Evolutionary conservation across 2,888 invertebrate species (phyloP), one percentile per base, ranked within the genome.

Genomic region (Lasioglossum figueresi): DNA sequence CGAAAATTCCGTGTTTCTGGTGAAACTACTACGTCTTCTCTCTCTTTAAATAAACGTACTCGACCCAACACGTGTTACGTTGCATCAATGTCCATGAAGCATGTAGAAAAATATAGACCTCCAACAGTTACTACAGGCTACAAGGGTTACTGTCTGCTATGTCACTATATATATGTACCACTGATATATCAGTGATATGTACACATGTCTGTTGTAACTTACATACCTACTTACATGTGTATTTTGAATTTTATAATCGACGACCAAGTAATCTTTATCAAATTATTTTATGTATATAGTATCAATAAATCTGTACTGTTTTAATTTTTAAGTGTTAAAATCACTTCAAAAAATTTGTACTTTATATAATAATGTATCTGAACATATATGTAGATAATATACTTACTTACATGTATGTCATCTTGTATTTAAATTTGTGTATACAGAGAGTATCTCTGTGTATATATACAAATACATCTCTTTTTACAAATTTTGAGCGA

Each of bases 1-100:
- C 85, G 92, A 89, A 86, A 88, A 89, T 82, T 85, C 82, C 88
- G 88, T 87, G 86, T 90, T 90, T 84, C 89, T 91, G 89, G 90
- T 88, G 91, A 91, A 91, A 91, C 90, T 89, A 91, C 90, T 89
- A 89, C 91, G 89, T 89, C 90, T 88, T 89, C 88, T 89, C 83
- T 87, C 89, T 91, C 89, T 90, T 91, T 91, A 91, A 92, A 91
- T 92, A 91, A 90, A 92, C 91, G 92, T 89, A 91, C 88, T 86
- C 88, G 81, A 91, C 81, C 89, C 89, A 93, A 93, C 93, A 93
- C 93, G 93, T 93, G 93, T 93, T 93, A 93, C 92, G 92, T 93
- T 88, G 91, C 90, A 90, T 83, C 79, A 73, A 85, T 72, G 73
- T 80, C 79, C 89, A 89, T 66, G 81, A 80, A 90, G 74, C 45